Evolutionary conservation across 2,888 invertebrate species (phyloP), one percentile per base, ranked within the genome.

Genomic region (Sepiola atlantica): DNA sequence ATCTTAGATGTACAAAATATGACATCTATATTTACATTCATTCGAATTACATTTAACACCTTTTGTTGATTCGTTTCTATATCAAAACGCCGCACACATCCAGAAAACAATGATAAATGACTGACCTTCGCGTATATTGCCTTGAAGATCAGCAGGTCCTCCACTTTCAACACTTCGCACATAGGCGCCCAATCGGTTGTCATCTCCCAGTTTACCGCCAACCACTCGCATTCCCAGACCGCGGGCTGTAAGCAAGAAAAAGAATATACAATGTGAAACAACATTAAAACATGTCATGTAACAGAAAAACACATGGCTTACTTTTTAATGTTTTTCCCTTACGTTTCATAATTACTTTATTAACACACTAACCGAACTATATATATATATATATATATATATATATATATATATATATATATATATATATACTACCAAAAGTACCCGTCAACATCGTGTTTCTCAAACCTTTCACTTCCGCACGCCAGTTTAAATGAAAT

Each of bases 151-250:
- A 0, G 99, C 99, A 55, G 99, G 98, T 57, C 99, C 99, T 92
- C 99, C 98, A 24, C 98, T 98, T 95, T 99, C 98, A 10, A 99
- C 99, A 98, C 99, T 95, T 35, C 96, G 96, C 61, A 97, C 97
- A 97, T 98, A 98, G 93, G 99, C 99, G 97, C 99, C 98, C 95
- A 99, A 98, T 90, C 98, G 98, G 14, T 99, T 99, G 97, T 98
- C 98, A 57, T 98, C 98, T 94, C 98, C 98, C 57, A 98, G 98
- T 97, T 99, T 99, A 55, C 99, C 99, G 35, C 99, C 99, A 93
- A 99, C 99, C 55, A 99, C 99, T 95, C 99, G 98, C 99, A 99
- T 99, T 61, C 99, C 99, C 97, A 99, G 99, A 94, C 99, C 99
- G 96, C 98, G 98, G 95, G 98, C 97, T 97, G 95, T 54, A 94